A percentile compares a stretch with the other conserved stretches of the same genome.
These are phyloP conservation scores for Carcharodon carcharias DNA, from an alignment of 2,797 vertebrate species.

Conservation along the genomic window DNA sequence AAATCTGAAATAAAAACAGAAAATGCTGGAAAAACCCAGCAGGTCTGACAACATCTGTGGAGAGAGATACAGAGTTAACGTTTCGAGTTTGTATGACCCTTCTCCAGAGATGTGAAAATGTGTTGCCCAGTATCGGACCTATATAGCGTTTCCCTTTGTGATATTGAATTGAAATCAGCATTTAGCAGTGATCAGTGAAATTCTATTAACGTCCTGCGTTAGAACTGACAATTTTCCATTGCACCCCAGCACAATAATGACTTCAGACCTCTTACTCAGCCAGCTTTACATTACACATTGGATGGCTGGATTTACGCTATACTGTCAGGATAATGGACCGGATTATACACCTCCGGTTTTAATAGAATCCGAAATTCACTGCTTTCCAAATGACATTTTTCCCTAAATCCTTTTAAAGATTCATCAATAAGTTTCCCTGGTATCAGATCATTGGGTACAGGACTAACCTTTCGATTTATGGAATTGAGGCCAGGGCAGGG, in stretches of 20 bases:
- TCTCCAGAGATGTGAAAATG: no score
- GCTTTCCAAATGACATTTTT: not conserved
- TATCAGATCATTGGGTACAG: conserved; percentile 21
- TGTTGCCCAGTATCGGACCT: not conserved
- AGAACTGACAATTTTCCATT: not conserved
- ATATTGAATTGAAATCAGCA: not conserved
- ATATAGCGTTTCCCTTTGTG: not conserved
- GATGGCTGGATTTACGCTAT: not conserved
- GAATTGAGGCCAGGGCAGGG: conserved; percentile 22
- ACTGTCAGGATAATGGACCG: not conserved
- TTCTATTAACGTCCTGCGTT: not conserved
- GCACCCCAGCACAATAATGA: not conserved
- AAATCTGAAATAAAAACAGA: no score
- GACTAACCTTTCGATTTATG: conserved; percentile 27
- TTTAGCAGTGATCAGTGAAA: not conserved
- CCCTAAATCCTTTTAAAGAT: not conserved
- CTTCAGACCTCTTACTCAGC: not conserved
- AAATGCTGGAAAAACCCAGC: no score
- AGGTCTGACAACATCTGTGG: no score
- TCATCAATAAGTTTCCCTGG: conserved; percentile 1
- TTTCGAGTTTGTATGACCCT: no score
- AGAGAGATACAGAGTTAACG: no score
- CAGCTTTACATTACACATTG: not conserved
- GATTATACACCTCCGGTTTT: not conserved
- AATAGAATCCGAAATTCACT: conserved; percentile 1